Percentiles rank a stretch among this genome's conserved stretches.
Evolutionary conservation across 2,888 invertebrate genomes (phyloP).

Genomic region (Dasysyrphus albostriatus): DNA sequence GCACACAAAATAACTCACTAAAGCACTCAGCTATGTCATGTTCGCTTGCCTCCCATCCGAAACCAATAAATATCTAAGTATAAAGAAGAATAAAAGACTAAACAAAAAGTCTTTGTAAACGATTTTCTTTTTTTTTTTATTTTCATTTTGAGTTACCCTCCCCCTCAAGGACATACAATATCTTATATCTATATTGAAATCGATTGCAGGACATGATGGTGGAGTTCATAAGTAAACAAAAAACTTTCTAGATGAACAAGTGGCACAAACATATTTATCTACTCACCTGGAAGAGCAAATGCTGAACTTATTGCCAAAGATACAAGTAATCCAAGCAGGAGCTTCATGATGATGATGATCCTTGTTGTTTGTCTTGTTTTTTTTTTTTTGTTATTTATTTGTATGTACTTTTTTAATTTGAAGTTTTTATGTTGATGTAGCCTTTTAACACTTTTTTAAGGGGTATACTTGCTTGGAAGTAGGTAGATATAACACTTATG

Average conservation of each 20-base stretch:
- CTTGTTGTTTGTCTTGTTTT: slow-evolving; percentile 53
- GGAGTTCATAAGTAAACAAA: slow-evolving; percentile 8
- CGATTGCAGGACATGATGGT: slow-evolving; percentile 33
- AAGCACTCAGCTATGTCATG: slow-evolving; percentile 58
- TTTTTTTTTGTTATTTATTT: slow-evolving; percentile 37
- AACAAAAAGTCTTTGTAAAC: slow-evolving; percentile 27
- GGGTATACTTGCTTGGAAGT: slow-evolving; percentile 10
- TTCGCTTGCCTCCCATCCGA: slow-evolving; percentile 21
- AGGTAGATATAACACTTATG: slow-evolving; percentile 42
- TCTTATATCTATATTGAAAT: slow-evolving; percentile 48
- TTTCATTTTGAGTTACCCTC: slow-evolving; percentile 35
- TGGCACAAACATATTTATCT: slow-evolving; percentile 53
- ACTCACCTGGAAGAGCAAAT: slow-evolving; percentile 82
- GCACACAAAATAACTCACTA: slow-evolving; percentile 60
- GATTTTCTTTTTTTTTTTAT: slow-evolving; percentile 19
- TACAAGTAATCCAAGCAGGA: slow-evolving; percentile 79
- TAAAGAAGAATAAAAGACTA: slow-evolving; percentile 4
- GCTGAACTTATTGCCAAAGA: slow-evolving; percentile 80
- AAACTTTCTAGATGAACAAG: slow-evolving; percentile 35
- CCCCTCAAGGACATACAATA: slow-evolving; percentile 57
- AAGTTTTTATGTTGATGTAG: slow-evolving; percentile 32
- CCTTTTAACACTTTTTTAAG: slow-evolving; percentile 50
- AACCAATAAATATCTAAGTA: slow-evolving; percentile 53
- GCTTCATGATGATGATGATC: slow-evolving; percentile 80
- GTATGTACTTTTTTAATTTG: slow-evolving; percentile 21